A percentile compares a stretch with the other conserved stretches of the same genome.
These are phyloP conservation scores for Ranitomeya variabilis DNA, from an alignment of 2,113 vertebrate species.

Conservation along the genomic window DNA sequence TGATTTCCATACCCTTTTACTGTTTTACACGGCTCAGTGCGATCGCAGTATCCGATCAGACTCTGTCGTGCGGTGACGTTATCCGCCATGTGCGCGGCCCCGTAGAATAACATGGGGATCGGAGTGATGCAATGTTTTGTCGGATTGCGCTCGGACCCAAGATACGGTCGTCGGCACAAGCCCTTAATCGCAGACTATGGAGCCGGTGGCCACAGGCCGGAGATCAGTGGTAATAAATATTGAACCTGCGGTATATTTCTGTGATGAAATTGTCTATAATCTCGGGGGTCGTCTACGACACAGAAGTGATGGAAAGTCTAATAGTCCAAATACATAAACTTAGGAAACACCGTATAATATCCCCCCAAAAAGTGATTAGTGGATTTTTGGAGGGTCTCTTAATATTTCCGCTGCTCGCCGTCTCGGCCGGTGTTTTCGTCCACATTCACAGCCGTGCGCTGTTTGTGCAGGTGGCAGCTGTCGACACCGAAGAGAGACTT, in stretches of 20 bases:
- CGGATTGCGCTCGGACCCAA: no score
- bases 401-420: conserved; percentile 70
- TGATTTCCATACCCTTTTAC: no score
- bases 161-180: no score
- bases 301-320: not conserved
- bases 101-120: no score
- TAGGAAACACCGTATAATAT: not conserved
- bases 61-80: no score
- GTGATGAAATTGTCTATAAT: not conserved
- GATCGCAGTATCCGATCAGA: no score
- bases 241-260: not conserved
- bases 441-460: conserved; percentile 73
- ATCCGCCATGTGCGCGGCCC: no score
- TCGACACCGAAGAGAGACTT: conserved; percentile 68
- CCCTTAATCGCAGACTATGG: no score
- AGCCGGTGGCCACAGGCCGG: no score
- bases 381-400: conserved; percentile 72
- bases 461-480: conserved; percentile 86
- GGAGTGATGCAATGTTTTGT: no score
- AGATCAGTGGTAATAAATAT: no score
- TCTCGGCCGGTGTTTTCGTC: conserved; percentile 72
- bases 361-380: conserved; percentile 66
- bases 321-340: not conserved
- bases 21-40: no score
- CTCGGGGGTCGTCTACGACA: not conserved